Percentiles rank a stretch among this genome's conserved stretches.
Conservation (phyloP, 1,140 invertebrate species). For the Pseudomyrmex concolor region DNA sequence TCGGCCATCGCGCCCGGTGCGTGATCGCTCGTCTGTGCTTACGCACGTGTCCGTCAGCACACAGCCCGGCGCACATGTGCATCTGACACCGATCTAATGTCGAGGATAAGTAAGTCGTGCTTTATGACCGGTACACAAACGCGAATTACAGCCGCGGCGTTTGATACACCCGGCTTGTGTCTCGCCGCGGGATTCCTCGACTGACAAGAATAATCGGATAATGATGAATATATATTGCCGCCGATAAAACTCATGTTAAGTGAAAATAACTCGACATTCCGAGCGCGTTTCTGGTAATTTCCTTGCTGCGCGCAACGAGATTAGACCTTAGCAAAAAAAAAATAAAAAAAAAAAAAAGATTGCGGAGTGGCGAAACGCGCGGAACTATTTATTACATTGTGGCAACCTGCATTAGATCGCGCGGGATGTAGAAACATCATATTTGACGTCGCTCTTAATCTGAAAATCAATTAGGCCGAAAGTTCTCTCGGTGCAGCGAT, state of each 20-base stretch:
- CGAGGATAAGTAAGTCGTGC: constrained; percentile 53
- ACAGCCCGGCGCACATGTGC: constrained; percentile 21
- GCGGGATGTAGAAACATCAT: constrained; percentile 31
- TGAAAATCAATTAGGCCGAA: constrained; percentile 52
- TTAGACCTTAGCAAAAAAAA: not conserved
- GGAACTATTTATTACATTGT: constrained; percentile 17
- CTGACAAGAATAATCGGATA: constrained; percentile 24
- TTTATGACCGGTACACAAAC: constrained; percentile 40
- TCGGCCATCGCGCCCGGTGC: constrained; percentile 21
- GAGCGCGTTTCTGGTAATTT: not conserved
- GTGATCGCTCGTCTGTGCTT: not conserved
- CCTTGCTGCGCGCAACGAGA: not conserved
- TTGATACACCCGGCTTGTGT: constrained; percentile 24
- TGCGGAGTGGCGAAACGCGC: not conserved
- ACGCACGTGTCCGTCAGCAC: constrained; percentile 50
- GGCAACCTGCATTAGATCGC: constrained; percentile 26
- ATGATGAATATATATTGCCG: not conserved
- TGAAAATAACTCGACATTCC: not conserved
- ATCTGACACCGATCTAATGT: constrained; percentile 54
- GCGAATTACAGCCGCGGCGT: constrained; percentile 33
- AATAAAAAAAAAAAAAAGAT: not conserved
- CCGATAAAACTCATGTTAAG: not conserved
- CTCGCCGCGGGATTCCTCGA: constrained; percentile 29
- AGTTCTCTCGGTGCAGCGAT: constrained; percentile 17
- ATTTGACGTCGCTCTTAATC: constrained; percentile 47